These are phyloP conservation scores for Pyrrhia umbra DNA, from an alignment of 2,888 invertebrate genomes.

Conservation along the genomic window DNA sequence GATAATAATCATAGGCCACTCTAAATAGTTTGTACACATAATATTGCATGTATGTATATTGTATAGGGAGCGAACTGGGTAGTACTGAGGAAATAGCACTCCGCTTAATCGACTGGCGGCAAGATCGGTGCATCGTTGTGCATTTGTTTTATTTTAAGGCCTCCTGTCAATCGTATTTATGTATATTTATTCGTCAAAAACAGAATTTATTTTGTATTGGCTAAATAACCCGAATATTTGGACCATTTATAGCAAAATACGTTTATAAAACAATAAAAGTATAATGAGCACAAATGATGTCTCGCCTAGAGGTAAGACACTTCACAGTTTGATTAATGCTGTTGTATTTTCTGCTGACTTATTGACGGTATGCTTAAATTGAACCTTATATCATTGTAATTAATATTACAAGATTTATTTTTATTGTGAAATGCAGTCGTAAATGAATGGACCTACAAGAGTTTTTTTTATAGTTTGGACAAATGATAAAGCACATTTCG, in stretches of 20 bases:
- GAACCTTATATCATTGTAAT: conserved; percentile 6
- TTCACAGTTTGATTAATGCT: too few relatives aligned
- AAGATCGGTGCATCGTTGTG: neutral
- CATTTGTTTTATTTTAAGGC: neutral
- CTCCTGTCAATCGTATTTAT: neutral
- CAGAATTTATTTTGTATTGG: neutral
- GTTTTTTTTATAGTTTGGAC: conserved; percentile 6
- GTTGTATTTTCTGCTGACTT: too few relatives aligned
- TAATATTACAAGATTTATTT: neutral
- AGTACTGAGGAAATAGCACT: conserved; percentile 19
- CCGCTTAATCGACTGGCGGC: neutral
- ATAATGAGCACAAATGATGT: neutral
- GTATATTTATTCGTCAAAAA: neutral
- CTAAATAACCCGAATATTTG: neutral
- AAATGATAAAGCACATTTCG: conserved; percentile 16
- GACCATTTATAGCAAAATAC: too few relatives aligned
- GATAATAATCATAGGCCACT: too few relatives aligned
- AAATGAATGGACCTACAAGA: neutral
- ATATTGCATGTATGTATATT: neutral
- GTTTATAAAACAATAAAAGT: neutral
- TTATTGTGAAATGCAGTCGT: neutral
- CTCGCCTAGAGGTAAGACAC: neutral
- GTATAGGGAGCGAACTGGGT: neutral
- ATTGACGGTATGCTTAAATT: too few relatives aligned
- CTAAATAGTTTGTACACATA: conserved; percentile 5